These are phyloP conservation scores for Laothoe populi DNA, from an alignment of 2,888 invertebrate genomes.

Conservation along the genomic window DNA sequence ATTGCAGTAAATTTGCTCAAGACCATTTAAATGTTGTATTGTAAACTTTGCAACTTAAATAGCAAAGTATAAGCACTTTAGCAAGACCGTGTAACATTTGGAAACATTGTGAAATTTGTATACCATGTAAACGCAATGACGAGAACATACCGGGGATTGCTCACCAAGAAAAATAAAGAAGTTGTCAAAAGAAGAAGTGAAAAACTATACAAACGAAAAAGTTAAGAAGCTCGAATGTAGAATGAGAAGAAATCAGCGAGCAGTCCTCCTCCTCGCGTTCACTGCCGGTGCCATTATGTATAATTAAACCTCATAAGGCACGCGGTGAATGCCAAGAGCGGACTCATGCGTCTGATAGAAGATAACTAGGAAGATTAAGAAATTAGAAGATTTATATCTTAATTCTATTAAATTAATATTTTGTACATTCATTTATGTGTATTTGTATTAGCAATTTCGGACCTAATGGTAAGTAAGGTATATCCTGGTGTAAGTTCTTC, in stretches of 20 bases:
- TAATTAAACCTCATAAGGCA: conserved; percentile 95
- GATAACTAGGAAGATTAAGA: conserved; percentile 32
- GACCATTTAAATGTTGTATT: background rate
- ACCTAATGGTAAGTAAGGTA: background rate
- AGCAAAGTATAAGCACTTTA: background rate
- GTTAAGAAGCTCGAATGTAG: conserved; percentile 28
- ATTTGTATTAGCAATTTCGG: conserved; percentile 18
- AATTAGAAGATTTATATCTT: background rate
- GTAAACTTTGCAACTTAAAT: no score
- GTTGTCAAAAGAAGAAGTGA: conserved; percentile 15
- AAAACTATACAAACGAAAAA: conserved; percentile 35
- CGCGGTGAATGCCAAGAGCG: conserved; percentile 99
- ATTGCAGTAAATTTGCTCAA: background rate
- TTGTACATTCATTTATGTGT: conserved; percentile 4
- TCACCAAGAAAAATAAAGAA: background rate
- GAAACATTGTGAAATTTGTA: background rate
- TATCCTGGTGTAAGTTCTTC: background rate
- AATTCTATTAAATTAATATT: background rate
- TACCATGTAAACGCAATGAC: background rate
- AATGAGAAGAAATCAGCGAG: conserved; percentile 43
- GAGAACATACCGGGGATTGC: background rate
- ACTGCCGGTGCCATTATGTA: conserved; percentile 97
- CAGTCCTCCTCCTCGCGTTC: conserved; percentile 96
- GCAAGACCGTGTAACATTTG: background rate
- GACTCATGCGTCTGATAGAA: conserved; percentile 78